Evolutionary conservation across 2,888 invertebrate species (phyloP).

Genomic region (Coleophora flavipennella): DNA sequence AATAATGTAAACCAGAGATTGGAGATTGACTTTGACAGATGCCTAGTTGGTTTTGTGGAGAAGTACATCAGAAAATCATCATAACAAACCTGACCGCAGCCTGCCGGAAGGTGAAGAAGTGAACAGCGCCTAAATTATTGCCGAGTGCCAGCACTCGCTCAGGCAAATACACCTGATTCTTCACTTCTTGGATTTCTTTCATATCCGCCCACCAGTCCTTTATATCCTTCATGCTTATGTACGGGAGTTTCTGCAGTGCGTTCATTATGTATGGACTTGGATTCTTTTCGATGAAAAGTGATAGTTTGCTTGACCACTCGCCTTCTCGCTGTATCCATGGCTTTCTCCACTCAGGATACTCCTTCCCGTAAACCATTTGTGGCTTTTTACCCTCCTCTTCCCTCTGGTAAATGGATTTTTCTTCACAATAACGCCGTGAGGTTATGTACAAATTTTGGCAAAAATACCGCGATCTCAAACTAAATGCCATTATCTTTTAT

Average conservation of each 20-base stretch:
- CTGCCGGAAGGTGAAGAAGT: conserved; percentile 84
- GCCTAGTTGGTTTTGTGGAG: too few species aligned
- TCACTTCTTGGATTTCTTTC: conserved; percentile 59
- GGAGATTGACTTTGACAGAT: too few species aligned
- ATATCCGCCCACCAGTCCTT: conserved; percentile 72
- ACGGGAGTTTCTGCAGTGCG: conserved; percentile 65
- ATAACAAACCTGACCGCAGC: conserved; percentile 77
- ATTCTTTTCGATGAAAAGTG: conserved; percentile 62
- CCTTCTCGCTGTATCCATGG: conserved; percentile 73
- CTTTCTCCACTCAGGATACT: conserved; percentile 74
- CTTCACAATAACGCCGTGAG: conserved; percentile 40
- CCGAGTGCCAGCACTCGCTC: conserved; percentile 78
- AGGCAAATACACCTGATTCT: conserved; percentile 73
- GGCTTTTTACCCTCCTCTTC: conserved; percentile 46
- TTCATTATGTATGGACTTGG: conserved; percentile 48
- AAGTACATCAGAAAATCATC: too few species aligned
- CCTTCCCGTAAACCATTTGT: conserved; percentile 45
- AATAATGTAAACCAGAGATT: too few species aligned
- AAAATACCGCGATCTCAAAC: conserved; percentile 23
- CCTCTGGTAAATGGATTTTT: conserved; percentile 48
- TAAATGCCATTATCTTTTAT: conserved; percentile 33
- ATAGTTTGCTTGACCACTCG: conserved; percentile 72
- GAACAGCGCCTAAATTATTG: conserved; percentile 87
- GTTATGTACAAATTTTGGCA: conserved; percentile 24
- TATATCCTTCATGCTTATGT: conserved; percentile 60